Conservation (phyloP, 2,797 vertebrate genomes). For the Cryptoprocta ferox region DNA sequence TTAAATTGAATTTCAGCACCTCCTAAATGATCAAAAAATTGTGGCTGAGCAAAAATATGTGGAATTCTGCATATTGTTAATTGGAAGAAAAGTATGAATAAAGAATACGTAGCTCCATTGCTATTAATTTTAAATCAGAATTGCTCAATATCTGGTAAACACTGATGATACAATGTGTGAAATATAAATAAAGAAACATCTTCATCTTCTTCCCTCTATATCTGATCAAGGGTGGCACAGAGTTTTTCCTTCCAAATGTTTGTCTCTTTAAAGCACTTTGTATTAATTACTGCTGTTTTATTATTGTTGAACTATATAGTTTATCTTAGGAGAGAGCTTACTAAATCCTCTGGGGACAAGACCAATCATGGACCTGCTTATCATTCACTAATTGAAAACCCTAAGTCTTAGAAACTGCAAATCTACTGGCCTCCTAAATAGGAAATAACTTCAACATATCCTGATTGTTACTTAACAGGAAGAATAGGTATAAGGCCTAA, state of each 20-base stretch:
- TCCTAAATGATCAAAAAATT: conserved; percentile 66
- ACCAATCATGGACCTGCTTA: background rate
- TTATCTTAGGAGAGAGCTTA: conserved; percentile 10
- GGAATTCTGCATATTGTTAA: conserved; percentile 64
- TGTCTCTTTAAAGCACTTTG: conserved; percentile 56
- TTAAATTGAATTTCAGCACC: conserved; percentile 78
- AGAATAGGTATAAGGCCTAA: conserved; percentile 9
- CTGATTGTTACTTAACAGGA: conserved; percentile 4
- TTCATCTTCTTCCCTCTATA: background rate
- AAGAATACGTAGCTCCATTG: conserved; percentile 17
- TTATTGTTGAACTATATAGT: background rate
- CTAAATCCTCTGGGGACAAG: background rate
- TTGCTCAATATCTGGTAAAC: conserved; percentile 72
- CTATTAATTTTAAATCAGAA: conserved; percentile 49
- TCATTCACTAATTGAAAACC: conserved; percentile 44
- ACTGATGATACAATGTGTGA: conserved; percentile 50
- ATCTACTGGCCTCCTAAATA: conserved; percentile 18
- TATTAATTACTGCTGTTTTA: conserved; percentile 9
- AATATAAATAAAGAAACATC: conserved; percentile 54
- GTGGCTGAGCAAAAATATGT: conserved; percentile 63
- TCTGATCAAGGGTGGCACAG: background rate
- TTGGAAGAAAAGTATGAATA: conserved; percentile 43
- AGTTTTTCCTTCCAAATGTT: conserved; percentile 9
- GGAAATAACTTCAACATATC: background rate
- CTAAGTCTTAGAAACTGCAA: background rate